Conservation (phyloP, 2,888 invertebrate genomes). For the Cremastinae sp. region DNA sequence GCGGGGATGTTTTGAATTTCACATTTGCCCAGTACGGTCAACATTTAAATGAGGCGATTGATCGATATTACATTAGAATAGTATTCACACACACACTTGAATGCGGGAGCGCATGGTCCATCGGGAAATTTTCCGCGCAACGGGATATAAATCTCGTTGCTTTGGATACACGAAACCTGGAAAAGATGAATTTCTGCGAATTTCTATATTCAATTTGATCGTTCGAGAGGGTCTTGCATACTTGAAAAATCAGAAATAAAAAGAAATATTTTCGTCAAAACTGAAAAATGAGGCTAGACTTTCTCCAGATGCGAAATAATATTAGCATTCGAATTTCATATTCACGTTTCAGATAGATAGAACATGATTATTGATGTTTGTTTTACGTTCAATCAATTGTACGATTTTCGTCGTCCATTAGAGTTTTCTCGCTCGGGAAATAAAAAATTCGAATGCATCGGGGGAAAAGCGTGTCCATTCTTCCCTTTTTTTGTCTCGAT, state of each 20-base stretch:
- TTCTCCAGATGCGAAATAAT: no score
- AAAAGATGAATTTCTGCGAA: constrained; percentile 43
- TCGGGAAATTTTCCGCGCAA: constrained; percentile 43
- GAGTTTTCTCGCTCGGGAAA: constrained; percentile 44
- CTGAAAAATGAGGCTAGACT: no score
- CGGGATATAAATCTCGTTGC: constrained; percentile 40
- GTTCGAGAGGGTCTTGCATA: neutral
- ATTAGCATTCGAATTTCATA: no score
- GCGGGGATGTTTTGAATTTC: constrained; percentile 78
- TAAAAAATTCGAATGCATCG: constrained; percentile 30
- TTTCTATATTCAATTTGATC: constrained; percentile 32
- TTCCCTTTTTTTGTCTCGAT: constrained; percentile 16
- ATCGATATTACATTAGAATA: constrained; percentile 72
- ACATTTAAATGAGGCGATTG: constrained; percentile 77
- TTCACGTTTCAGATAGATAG: no score
- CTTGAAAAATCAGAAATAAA: constrained; percentile 17
- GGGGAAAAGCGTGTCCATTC: constrained; percentile 1
- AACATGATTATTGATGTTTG: neutral
- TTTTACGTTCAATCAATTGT: constrained; percentile 14
- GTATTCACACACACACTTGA: constrained; percentile 33
- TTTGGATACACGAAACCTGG: constrained; percentile 20
- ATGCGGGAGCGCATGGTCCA: constrained; percentile 40
- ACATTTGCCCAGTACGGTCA: constrained; percentile 76
- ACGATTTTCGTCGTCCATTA: constrained; percentile 52
- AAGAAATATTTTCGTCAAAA: constrained; percentile 1